Base-by-base conservation (phyloP, 2,797 vertebrate species). In the Bovichtus diacanthus region DNA sequence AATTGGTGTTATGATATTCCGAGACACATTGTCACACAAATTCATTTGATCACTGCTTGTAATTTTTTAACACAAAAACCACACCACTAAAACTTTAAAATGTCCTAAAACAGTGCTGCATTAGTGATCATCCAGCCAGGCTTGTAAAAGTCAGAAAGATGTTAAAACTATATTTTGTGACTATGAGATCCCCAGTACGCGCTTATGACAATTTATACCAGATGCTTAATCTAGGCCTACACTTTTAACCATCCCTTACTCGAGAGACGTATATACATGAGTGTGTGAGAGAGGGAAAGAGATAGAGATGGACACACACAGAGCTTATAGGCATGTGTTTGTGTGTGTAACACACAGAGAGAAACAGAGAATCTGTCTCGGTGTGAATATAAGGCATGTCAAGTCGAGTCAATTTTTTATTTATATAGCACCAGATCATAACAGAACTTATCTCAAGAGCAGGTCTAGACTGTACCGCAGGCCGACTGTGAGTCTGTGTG, bases 11-110 rank as follows among this genome's bases (percentile, higher is more conserved):
- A 7, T 0, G 19, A 23, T 1, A 34, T 78, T 65, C 38, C 1
- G 1, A 54, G 5, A 5, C 23, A 58, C 2, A 38, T 54, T 41
- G 69, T 68, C 23, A 67, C n/a, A 46, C 31, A 51, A 25, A 50
- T 43, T 64, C 23, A 51, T 60, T 76, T 67, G 29, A 58, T 46
- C 58, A 82, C 49, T 43, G 31, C 27, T 36, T 46, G 21, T 60
- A 51, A 64, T 41, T 54, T 61, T 44, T 31, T 55, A 23, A 56
- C 5, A 69, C 9, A 19, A 34, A 59, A 51, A 25, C 1, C 12
- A 39, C 25, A 43, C 5, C 9, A 70, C 44, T 69, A 65, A 76
- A 74, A 44, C 29, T 69, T 3, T 51, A 13, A 13, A 63, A 66
- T 34, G 18, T 46, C 34, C 25, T 41, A 41, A 18, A 74, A 50